A percentile compares a stretch with the other conserved stretches of the same genome.
phyloP scores from a whole-genome alignment of 2,113 vertebrate genomes.

The Zosterops pallidus region DNA sequence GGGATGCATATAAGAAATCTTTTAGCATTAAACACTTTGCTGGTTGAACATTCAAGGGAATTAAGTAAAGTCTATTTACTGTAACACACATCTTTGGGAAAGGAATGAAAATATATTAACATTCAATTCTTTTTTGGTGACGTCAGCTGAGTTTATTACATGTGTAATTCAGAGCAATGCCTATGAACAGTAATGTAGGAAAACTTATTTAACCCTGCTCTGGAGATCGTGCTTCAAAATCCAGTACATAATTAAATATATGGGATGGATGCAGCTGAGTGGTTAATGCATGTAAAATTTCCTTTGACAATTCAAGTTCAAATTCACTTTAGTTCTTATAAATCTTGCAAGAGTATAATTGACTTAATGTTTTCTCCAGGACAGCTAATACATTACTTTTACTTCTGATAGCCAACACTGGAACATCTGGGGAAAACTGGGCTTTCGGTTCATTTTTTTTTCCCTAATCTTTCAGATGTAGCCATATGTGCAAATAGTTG shows the following conservation, averaged over 20 bases:
- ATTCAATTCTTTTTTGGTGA: background rate
- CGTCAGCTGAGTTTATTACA: background rate
- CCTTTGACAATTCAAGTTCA: conserved; percentile 81
- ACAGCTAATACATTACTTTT: conserved; percentile 72
- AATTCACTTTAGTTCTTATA: conserved; percentile 80
- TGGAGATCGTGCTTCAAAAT: conserved; percentile 64
- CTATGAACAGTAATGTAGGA: background rate
- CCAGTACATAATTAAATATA: conserved; percentile 79
- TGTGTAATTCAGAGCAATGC: conserved; percentile 1
- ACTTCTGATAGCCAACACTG: conserved; percentile 56
- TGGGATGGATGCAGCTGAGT: conserved; percentile 71
- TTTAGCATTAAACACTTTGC: background rate
- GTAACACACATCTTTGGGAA: background rate
- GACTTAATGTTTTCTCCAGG: conserved; percentile 69
- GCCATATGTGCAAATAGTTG: conserved; percentile 41
- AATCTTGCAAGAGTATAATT: conserved; percentile 80
- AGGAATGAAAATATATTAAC: background rate
- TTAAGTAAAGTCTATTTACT: background rate
- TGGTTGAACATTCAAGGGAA: background rate
- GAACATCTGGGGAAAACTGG: conserved; percentile 49
- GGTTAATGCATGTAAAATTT: conserved; percentile 77
- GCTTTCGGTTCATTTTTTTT: background rate
- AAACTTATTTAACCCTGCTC: conserved; percentile 18
- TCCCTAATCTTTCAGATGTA: background rate
- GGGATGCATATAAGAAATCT: background rate